Evolutionary conservation across 2,797 vertebrate species (phyloP), one percentile per base, ranked within the genome.

Genomic region (Amblyraja radiata): DNA sequence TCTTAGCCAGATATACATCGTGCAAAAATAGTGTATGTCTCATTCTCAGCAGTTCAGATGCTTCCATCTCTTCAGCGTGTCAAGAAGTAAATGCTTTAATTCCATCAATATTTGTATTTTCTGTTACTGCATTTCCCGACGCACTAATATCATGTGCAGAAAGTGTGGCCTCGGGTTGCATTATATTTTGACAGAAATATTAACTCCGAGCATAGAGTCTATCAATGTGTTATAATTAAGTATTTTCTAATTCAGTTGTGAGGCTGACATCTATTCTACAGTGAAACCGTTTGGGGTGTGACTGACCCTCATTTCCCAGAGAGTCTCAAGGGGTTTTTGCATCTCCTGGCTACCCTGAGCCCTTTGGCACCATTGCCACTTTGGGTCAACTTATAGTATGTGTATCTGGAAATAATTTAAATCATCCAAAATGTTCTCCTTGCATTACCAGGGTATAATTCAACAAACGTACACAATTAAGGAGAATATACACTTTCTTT

Each of bases 1-100:
- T 76, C 90, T 92, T 92, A 92, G 90, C 90, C 71, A 91, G 68
- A 91, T 74, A 73, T 74, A 91, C 90, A 46, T 92, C 13, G 14
- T 76, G 86, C 36, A 71, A 88, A 65, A 71, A 39, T 36, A 23
- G 65, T 71, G 2, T 90, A 32, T 71, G 86, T 16, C 63, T 71
- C 39, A 65, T 90, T 90, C 86, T 63, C 36, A 90, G 71, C 39
- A 36, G 86, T 23, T 71, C 65, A 39, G 63, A 71, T 65, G 86
- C 36, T 73, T 76, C 11, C 74, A 4, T 74, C 36, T 92, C 23
- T 90, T 71, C 63, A 46, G 88, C 9, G 16, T 39, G 23, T 39
- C 14, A 39, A 92, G 88, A 39, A 39, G 21, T 74, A 54, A 25
- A 74, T 74, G 46, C 13, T 92, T 28, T 46, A 92, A 39, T 92